These are phyloP conservation scores for Sebastiscus tertius DNA, from an alignment of 2,797 vertebrate genomes.

Conservation along the genomic window DNA sequence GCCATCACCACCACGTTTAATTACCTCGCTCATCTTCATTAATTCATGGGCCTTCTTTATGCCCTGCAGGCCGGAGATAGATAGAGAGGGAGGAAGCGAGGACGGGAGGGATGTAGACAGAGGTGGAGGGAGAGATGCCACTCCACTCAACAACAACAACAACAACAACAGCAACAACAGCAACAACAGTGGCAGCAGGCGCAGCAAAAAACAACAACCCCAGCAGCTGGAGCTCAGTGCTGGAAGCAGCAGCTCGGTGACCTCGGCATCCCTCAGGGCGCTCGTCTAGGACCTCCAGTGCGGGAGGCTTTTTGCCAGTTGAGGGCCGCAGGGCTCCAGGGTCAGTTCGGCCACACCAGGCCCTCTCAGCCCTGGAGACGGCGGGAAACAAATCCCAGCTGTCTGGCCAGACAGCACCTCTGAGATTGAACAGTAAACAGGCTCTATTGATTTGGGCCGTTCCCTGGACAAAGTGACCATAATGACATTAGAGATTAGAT, in stretches of 20 bases:
- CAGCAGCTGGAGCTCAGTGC: slow-evolving; percentile 56
- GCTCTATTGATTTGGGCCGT: slow-evolving; percentile 75
- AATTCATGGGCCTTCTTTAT: slow-evolving; percentile 90
- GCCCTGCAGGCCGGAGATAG: slow-evolving; percentile 85
- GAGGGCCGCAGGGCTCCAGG: slow-evolving; percentile 67
- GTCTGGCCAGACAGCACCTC: slow-evolving; percentile 71
- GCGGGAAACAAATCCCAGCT: slow-evolving; percentile 57
- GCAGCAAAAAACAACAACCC: slow-evolving; percentile 69
- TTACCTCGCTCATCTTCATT: slow-evolving; percentile 94
- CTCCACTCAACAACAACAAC: slow-evolving; percentile 79
- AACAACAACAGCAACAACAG: slow-evolving; percentile 80
- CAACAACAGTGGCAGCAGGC: slow-evolving; percentile 58
- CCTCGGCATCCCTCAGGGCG: slow-evolving; percentile 56
- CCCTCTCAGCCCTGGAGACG: slow-evolving; percentile 54
- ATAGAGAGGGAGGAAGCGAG: slow-evolving; percentile 39
- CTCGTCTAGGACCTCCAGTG: slow-evolving; percentile 43
- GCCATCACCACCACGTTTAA: slow-evolving; percentile 88
- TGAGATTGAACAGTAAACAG: slow-evolving; percentile 59
- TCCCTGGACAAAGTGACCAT: slow-evolving; percentile 80
- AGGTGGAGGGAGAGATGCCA: slow-evolving; percentile 41
- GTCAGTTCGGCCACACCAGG: slow-evolving; percentile 68
- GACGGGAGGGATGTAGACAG: slow-evolving; percentile 45
- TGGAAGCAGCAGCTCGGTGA: slow-evolving; percentile 43
- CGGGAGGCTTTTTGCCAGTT: slow-evolving; percentile 63
- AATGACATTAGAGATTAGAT: slow-evolving; percentile 78